A percentile compares a stretch with the other conserved stretches of the same genome.
phyloP scores from a whole-genome alignment of 1,140 invertebrate genomes.

The Cotesia typhae region DNA sequence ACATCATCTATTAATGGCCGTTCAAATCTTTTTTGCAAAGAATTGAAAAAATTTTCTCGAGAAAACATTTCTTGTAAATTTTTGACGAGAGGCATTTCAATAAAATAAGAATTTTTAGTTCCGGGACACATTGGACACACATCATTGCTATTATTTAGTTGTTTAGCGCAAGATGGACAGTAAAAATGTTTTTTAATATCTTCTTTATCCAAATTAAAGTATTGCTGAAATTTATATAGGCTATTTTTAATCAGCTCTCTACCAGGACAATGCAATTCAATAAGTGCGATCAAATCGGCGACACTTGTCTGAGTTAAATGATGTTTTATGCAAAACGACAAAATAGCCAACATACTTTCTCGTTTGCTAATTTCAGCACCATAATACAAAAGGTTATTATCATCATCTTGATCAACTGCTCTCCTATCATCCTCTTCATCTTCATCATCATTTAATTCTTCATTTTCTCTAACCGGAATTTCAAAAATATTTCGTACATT shows the following conservation, averaged over 20 bases:
- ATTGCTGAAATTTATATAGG: neutral
- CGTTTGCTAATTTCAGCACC: neutral
- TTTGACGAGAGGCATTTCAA: slow-evolving; percentile 1
- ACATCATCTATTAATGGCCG: neutral
- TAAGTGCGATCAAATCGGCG: neutral
- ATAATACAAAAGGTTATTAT: neutral
- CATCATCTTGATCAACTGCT: neutral
- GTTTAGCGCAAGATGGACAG: slow-evolving; percentile 11
- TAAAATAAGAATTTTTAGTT: slow-evolving; percentile 14
- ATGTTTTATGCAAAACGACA: neutral
- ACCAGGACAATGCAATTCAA: neutral
- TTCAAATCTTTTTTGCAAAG: slow-evolving; percentile 28
- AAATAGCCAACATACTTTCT: slow-evolving; percentile 1
- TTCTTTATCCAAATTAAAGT: slow-evolving; percentile 12
- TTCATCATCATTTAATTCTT: neutral
- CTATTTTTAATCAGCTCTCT: neutral
- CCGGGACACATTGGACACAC: slow-evolving; percentile 10
- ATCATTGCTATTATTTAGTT: neutral
- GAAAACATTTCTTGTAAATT: slow-evolving; percentile 32
- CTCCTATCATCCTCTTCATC: neutral
- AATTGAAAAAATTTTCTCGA: slow-evolving; percentile 21
- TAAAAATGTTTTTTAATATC: slow-evolving; percentile 31
- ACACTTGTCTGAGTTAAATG: neutral
- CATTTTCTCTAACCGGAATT: too few species aligned
- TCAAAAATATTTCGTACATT: too few species aligned